A percentile compares a stretch with the other conserved stretches of the same genome.
Conservation (phyloP, 1,140 invertebrate species). For the Aethina tumida region DNA sequence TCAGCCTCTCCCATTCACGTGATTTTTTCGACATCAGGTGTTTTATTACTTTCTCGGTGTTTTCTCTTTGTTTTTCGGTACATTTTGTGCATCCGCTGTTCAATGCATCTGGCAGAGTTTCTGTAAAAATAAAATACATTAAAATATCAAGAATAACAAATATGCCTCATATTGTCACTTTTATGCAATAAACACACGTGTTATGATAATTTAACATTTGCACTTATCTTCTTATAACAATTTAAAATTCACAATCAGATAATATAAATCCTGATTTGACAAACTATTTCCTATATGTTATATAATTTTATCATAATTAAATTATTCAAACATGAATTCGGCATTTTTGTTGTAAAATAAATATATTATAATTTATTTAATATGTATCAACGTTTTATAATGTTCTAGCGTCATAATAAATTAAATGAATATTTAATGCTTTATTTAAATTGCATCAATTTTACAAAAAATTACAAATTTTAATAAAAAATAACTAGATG, state of each 20-base stretch:
- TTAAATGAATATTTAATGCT: too few relatives aligned
- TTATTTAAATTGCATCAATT: too few relatives aligned
- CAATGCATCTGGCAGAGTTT: conserved; percentile 40
- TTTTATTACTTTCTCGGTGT: conserved; percentile 36
- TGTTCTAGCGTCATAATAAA: too few relatives aligned
- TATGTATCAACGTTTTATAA: too few relatives aligned
- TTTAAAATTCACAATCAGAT: neutral
- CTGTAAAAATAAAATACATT: conserved; percentile 23
- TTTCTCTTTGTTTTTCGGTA: conserved; percentile 36
- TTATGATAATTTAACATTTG: neutral
- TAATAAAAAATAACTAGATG: too few relatives aligned
- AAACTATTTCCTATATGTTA: too few relatives aligned
- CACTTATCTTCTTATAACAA: neutral
- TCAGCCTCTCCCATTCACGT: conserved; percentile 36
- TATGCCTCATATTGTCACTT: neutral
- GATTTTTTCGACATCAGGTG: conserved; percentile 34
- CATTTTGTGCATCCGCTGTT: conserved; percentile 38
- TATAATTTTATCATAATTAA: too few relatives aligned
- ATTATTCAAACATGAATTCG: too few relatives aligned
- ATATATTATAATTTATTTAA: too few relatives aligned
- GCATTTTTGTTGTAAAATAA: too few relatives aligned
- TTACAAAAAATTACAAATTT: too few relatives aligned
- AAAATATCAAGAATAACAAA: neutral
- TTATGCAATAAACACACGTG: neutral
- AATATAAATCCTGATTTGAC: conserved; percentile 2